Percentiles rank a stretch among this genome's conserved stretches.
Evolutionary conservation across 2,797 vertebrate species (phyloP).

Genomic region (Masticophis lateralis): DNA sequence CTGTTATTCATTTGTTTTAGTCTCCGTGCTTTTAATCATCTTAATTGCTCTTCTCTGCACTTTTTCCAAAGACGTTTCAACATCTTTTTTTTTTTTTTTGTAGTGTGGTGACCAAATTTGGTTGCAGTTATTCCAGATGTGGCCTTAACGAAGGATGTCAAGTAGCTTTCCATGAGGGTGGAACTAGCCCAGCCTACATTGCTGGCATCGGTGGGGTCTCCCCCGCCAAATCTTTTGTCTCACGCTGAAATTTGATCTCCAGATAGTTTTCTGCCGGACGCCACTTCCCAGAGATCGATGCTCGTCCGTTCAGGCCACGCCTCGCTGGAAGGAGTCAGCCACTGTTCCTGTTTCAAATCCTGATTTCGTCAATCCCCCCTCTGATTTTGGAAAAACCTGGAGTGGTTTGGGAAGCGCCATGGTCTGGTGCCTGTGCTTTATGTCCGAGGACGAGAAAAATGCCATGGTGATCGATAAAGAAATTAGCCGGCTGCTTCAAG

Average conservation of each 20-base stretch:
- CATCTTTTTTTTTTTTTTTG: no score
- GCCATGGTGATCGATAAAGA: constrained; percentile 86
- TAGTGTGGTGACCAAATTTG: no score
- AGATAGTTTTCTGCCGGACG: neutral
- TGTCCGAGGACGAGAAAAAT: constrained; percentile 89
- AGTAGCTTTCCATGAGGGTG: neutral
- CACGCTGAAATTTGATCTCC: constrained; percentile 3
- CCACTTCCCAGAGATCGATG: neutral
- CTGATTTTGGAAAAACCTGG: neutral
- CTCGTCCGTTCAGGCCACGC: neutral
- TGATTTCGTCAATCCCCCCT: no score
- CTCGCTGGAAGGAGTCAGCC: neutral
- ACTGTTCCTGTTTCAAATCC: neutral
- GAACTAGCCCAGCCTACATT: neutral
- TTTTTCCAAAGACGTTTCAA: no score
- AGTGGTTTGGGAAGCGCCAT: constrained; percentile 15
- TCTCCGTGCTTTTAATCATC: no score
- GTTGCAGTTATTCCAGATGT: no score
- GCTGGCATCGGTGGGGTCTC: neutral
- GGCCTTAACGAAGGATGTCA: no score
- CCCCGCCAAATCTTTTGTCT: neutral
- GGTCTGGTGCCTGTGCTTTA: constrained; percentile 66
- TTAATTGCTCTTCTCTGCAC: no score
- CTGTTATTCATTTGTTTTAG: no score
- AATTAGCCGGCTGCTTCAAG: constrained; percentile 85